Base-by-base conservation (phyloP, 2,113 vertebrate genomes). In the Aviceda subcristata region DNA sequence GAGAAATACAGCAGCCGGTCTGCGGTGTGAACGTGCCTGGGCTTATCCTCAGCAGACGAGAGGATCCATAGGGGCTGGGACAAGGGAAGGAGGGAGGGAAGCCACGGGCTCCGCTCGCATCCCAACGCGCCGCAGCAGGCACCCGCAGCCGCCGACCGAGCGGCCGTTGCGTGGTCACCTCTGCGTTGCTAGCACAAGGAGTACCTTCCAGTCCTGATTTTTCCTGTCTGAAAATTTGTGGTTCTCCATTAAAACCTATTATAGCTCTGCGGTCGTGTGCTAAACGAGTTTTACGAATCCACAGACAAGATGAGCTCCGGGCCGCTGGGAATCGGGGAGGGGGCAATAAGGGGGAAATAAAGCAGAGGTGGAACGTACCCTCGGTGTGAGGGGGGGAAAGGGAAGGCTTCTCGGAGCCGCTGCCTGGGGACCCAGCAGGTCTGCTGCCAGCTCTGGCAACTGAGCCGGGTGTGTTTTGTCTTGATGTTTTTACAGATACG, bases 11-110 rank as follows among this genome's bases (percentile, higher is more conserved):
- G 46, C 36, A 64, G 15, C 12, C 56, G 26, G 36, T 48, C 48
- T 69, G 3, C 0, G 3, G 21, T 15, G 56, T 1, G 0, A 26
- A 34, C 0, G 1, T 48, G 60, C 41, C 30, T 26, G 62, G 60
- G 38, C 24, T 83, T 68, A 18, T 30, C 56, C 57, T 66, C 60
- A 36, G 71, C 7, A 7, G 48, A 39, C 36, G 19, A 68, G 76
- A 46, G 34, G 56, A 78, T 41, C 8, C n/a, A 13, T 7, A 8
- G 34, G 22, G 38, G 14, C 29, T 68, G 57, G 9, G 43, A 19
- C 48, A 19, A 76, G 41, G 62, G 43, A 55, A 72, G n/a, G 62
- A 38, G 51, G 32, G 56, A 79, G 32, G 41, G 18, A 60, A 91
- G 23, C 13, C 83, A 34, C 0, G 1, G 56, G 64, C 45, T 67